phyloP scores from a whole-genome alignment of 2,888 invertebrate genomes.

The Eupithecia dodoneata region DNA sequence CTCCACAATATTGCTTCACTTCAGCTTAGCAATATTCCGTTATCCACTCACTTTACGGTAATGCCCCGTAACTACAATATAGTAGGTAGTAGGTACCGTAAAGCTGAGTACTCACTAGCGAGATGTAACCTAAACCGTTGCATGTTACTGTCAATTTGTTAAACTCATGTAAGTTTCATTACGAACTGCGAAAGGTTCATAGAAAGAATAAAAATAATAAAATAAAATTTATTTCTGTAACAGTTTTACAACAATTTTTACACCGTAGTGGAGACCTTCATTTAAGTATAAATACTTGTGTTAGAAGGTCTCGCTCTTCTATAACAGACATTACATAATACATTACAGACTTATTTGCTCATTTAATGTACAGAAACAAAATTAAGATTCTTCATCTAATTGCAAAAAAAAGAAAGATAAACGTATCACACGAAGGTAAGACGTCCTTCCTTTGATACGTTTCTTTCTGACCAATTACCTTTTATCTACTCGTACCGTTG shows the following conservation, averaged over 20 bases:
- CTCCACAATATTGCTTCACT: constrained; percentile 12
- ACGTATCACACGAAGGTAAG: not conserved
- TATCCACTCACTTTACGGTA: constrained; percentile 33
- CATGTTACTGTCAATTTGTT: not conserved
- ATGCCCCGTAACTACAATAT: constrained; percentile 21
- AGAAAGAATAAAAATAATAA: no score
- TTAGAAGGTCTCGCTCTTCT: no score
- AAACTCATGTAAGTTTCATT: not conserved
- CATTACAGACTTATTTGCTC: no score
- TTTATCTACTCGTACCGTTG: not conserved
- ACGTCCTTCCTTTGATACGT: no score
- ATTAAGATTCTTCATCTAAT: no score
- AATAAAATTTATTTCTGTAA: no score
- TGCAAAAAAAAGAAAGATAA: not conserved
- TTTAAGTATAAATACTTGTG: no score
- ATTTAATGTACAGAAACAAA: no score
- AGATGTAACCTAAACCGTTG: not conserved
- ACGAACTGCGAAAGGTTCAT: not conserved
- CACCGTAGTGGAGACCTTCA: no score
- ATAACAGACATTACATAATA: no score
- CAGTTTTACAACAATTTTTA: no score
- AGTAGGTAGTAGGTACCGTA: not conserved
- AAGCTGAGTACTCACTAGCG: not conserved
- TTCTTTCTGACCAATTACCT: no score
- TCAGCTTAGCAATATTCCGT: constrained; percentile 20